Conservation (phyloP, 1,140 invertebrate species). For the Maconellicoccus hirsutus region DNA sequence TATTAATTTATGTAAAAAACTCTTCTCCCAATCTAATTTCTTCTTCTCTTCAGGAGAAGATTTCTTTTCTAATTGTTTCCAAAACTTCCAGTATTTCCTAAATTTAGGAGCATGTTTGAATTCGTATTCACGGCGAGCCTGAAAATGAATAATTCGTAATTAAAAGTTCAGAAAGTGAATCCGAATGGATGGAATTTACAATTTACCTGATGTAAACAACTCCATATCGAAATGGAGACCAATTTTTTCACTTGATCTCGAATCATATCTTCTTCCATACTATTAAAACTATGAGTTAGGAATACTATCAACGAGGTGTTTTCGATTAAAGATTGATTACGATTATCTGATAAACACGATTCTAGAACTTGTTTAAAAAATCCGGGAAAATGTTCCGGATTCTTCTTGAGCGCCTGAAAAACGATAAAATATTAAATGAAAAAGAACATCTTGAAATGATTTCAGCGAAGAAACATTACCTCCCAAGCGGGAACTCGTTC, state of each 20-base stretch:
- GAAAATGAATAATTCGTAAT: constrained; percentile 27
- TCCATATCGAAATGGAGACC: constrained; percentile 90
- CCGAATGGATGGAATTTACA: constrained; percentile 23
- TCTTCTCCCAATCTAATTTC: constrained; percentile 72
- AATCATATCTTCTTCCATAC: constrained; percentile 88
- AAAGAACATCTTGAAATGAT: constrained; percentile 16
- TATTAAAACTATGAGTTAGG: constrained; percentile 92
- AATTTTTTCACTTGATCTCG: constrained; percentile 82
- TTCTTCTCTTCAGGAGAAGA: constrained; percentile 49
- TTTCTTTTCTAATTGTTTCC: constrained; percentile 70
- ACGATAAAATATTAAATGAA: too few species aligned
- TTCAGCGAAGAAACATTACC: constrained; percentile 38
- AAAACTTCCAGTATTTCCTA: constrained; percentile 81
- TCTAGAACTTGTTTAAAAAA: constrained; percentile 81
- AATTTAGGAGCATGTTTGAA: constrained; percentile 79
- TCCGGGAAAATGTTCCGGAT: constrained; percentile 64
- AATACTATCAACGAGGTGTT: constrained; percentile 81
- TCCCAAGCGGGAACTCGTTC: constrained; percentile 95
- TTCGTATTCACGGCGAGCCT: constrained; percentile 67
- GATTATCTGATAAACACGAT: constrained; percentile 48
- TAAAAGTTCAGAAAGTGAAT: neutral
- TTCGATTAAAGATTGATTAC: constrained; percentile 52
- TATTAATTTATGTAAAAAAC: constrained; percentile 78
- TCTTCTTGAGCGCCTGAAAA: constrained; percentile 60
- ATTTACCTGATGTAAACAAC: constrained; percentile 67